Percentiles rank a stretch among this genome's conserved stretches.
Evolutionary conservation across 2,797 vertebrate genomes (phyloP).

Genomic region (Galago senegalensis): DNA sequence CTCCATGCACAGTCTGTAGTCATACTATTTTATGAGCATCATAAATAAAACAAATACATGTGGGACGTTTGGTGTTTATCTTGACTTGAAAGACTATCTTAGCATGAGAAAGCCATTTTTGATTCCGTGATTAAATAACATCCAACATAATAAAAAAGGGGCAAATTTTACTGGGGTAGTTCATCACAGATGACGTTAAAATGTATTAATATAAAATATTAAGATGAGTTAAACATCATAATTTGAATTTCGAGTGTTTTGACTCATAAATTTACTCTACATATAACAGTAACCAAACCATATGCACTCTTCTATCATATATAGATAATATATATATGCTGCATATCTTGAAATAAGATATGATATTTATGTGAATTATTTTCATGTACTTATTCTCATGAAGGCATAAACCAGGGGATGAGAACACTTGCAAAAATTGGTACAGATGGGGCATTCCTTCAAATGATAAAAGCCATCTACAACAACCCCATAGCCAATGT

Average conservation of each 20-base stretch:
- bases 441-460: too few species aligned
- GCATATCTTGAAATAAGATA: constrained; percentile 9
- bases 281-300: constrained; percentile 35
- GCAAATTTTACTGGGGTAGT: constrained; percentile 27
- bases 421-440: too few species aligned
- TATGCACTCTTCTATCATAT: neutral
- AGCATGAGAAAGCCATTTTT: constrained; percentile 59
- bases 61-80: constrained; percentile 58
- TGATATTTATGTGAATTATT: constrained; percentile 25
- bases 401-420: neutral
- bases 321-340: neutral
- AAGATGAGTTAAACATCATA: constrained; percentile 48
- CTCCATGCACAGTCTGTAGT: neutral
- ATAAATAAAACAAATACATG: constrained; percentile 72
- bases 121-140: constrained; percentile 50
- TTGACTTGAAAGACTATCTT: constrained; percentile 56
- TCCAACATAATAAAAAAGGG: constrained; percentile 42
- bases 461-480: too few species aligned
- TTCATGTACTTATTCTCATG: constrained; percentile 53
- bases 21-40: constrained; percentile 63
- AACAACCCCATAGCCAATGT: too few species aligned
- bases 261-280: constrained; percentile 49
- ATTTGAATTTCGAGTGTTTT: constrained; percentile 54
- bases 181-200: constrained; percentile 28
- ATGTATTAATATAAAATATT: constrained; percentile 59